phyloP scores from a whole-genome alignment of 2,797 vertebrate species.

The Hypotaenidia okinawae region DNA sequence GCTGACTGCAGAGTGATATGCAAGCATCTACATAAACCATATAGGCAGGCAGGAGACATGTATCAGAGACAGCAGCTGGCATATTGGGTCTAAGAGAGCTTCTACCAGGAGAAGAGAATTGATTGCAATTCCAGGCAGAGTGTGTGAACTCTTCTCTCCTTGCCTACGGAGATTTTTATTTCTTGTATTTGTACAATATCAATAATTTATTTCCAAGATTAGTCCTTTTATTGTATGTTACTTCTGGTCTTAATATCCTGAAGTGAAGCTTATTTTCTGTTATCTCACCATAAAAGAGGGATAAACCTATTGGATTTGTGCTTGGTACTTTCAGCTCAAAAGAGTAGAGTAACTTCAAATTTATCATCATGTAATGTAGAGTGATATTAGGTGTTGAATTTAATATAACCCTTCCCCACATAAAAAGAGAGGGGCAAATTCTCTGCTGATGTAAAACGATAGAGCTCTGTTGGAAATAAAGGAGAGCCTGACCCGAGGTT shows the following conservation, averaged over 20 bases:
- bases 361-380: neutral
- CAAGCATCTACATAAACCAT: slow-evolving; percentile 7
- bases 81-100: neutral
- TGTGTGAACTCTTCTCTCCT: neutral
- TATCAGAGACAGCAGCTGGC: slow-evolving; percentile 30
- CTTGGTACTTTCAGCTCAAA: neutral
- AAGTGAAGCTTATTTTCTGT: neutral
- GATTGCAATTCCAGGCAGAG: neutral
- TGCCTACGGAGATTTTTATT: neutral
- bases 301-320: neutral
- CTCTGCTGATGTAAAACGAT: neutral
- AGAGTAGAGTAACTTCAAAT: neutral
- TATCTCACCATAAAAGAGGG: neutral
- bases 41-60: slow-evolving; percentile 2
- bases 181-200: neutral
- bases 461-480: neutral
- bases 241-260: neutral
- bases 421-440: neutral
- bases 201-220: neutral
- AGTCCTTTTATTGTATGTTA: neutral
- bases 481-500: neutral
- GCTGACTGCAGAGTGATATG: slow-evolving; percentile 34
- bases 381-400: neutral
- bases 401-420: neutral
- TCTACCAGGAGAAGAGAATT: slow-evolving; percentile 10